Conservation (phyloP, 2,888 invertebrate genomes). For the Teleogryllus oceanicus region DNA sequence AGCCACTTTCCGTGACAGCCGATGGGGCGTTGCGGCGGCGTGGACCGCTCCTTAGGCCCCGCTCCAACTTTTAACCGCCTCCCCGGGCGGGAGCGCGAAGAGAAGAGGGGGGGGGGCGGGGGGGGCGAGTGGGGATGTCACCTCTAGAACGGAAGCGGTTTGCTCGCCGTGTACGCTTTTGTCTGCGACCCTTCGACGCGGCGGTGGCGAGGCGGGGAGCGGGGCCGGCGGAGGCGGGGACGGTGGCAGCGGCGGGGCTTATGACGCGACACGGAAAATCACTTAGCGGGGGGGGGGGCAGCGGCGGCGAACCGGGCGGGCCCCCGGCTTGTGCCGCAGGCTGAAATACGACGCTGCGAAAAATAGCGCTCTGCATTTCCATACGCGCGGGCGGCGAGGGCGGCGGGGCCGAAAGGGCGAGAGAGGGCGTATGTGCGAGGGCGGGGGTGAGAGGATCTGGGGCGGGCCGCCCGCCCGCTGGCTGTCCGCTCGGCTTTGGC, state of each 20-base stretch:
- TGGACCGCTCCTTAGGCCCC: background rate
- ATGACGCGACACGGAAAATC: slow-evolving; percentile 18
- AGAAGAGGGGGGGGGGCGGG: too few species aligned
- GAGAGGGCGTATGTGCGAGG: too few species aligned
- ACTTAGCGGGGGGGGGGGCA: background rate
- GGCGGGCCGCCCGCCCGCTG: background rate
- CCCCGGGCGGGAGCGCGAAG: too few species aligned
- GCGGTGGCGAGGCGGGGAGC: background rate
- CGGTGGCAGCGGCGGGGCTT: background rate
- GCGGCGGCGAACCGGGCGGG: background rate
- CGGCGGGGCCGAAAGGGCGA: too few species aligned
- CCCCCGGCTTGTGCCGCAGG: background rate
- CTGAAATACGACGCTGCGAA: slow-evolving; percentile 1
- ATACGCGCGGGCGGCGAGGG: background rate
- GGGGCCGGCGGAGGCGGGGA: background rate
- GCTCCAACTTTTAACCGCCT: background rate
- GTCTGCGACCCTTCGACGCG: background rate
- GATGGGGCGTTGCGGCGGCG: background rate
- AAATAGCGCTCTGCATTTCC: slow-evolving; percentile 8
- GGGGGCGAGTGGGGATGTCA: background rate
- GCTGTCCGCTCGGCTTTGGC: background rate
- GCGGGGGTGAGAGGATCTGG: background rate
- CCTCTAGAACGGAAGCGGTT: background rate
- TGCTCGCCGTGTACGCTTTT: background rate
- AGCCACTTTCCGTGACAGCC: background rate